Percentiles rank a stretch among this genome's conserved stretches.
These are phyloP conservation scores for Scolopax mira DNA, from an alignment of 2,113 vertebrate species.

Conservation along the genomic window DNA sequence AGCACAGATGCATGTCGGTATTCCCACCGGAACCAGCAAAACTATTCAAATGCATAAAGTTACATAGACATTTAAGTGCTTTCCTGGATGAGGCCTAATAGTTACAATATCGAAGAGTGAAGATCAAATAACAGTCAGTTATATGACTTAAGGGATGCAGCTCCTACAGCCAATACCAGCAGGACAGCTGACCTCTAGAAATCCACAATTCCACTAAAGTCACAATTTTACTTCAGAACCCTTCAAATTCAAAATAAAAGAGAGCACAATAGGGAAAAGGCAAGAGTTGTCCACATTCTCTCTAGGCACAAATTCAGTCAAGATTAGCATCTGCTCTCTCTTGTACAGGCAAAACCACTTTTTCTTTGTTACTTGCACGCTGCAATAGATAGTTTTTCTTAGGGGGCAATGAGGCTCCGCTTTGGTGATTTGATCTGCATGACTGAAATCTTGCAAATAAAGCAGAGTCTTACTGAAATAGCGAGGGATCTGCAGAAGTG, in stretches of 20 bases:
- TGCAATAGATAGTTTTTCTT: background rate
- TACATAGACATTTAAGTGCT: background rate
- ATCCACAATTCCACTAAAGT: background rate
- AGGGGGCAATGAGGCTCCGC: background rate
- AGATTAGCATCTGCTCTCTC: background rate
- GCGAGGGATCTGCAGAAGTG: background rate
- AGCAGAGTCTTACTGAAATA: background rate
- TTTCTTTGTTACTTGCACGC: background rate
- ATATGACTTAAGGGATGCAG: background rate
- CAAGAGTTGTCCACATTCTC: background rate
- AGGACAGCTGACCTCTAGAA: background rate
- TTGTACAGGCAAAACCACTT: background rate
- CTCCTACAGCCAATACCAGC: background rate
- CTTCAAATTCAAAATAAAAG: background rate
- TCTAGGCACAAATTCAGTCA: background rate
- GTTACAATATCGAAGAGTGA: background rate
- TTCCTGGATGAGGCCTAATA: constrained; percentile 20
- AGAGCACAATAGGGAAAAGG: background rate
- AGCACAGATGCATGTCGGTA: background rate
- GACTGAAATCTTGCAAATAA: background rate
- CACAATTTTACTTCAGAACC: background rate
- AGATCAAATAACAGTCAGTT: background rate
- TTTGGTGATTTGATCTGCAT: background rate
- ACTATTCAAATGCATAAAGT: background rate
- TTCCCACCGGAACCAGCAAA: background rate